Base-by-base conservation (phyloP, 2,888 invertebrate species). In the Callyntrura guangdongensis region DNA sequence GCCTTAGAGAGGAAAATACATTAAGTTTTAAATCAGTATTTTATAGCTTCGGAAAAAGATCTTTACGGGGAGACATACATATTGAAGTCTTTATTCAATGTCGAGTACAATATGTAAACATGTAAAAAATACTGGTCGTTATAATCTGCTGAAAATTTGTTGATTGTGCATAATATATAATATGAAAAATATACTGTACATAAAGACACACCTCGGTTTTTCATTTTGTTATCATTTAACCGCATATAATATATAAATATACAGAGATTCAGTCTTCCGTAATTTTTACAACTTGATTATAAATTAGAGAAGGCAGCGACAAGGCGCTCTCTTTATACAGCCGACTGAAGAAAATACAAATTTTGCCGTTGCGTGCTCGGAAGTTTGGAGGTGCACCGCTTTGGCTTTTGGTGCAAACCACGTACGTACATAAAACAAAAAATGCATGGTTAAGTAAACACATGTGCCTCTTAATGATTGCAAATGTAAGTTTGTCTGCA, bases 401-500 rank as follows among this genome's bases (percentile, higher is more conserved):
- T 49, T 17, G 17, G 6, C 61, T 64, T 36, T 36, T 20, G 83
- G 69, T 67, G 11, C 25, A 64, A 49, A 53, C n/a, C 27, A 72
- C 56, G 74, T 86, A 86, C 17, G 86, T 86, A 86, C 27, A 86
- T 47, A 59, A 86, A 45, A 86, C 53, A 79, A 79, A 79, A 64
- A 64, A 67, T 85, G 89, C 83, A 89, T 84, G 89, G 89, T 89
- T 84, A 89, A 89, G 84, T 89, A 89, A 84, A 89, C 77, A 72
- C 45, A 61, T 82, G 72, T 72, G 45, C 47, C 45, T 72, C 72
- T 72, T 72, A 72, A 72, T 47, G 72, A 47, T 72, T 12, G 61
- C 17, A 27, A 72, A 49, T 56, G 25, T n/a, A 45, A 17, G 59
- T 56, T 27, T 81, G 53, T 14, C 14, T 14, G 20, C 49, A 61